Evolutionary conservation across 2,113 vertebrate species (phyloP).

Genomic region (Helogale parvula): DNA sequence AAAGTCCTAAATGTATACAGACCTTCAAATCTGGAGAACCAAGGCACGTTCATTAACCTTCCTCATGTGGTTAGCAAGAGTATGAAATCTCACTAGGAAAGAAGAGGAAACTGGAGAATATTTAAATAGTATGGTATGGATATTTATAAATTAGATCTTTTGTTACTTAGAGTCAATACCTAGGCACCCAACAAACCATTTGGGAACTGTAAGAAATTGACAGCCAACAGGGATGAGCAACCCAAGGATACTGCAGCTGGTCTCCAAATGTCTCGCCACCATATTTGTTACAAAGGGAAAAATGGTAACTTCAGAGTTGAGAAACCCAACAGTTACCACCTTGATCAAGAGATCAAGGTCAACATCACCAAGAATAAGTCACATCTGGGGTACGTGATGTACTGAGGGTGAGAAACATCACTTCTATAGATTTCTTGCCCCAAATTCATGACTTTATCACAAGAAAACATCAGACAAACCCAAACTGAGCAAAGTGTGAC

Average conservation of each 20-base stretch:
- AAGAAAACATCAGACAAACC: not conserved
- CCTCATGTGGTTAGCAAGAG: not conserved
- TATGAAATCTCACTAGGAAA: not conserved
- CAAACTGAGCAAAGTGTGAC: not conserved
- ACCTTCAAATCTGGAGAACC: not conserved
- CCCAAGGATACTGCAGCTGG: not conserved
- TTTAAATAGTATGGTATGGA: not conserved
- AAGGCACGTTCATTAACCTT: not conserved
- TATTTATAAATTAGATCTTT: not conserved
- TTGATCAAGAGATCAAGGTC: not conserved
- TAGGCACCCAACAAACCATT: not conserved
- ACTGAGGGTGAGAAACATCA: not conserved
- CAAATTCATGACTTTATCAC: not conserved
- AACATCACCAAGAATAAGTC: not conserved
- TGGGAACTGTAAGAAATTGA: not conserved
- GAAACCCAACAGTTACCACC: not conserved
- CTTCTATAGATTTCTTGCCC: not conserved
- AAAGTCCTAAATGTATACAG: not conserved
- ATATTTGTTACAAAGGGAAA: not conserved
- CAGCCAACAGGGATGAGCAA: not conserved
- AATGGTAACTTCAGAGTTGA: not conserved
- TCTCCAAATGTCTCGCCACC: not conserved
- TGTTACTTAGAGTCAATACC: not conserved
- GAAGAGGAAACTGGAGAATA: not conserved
- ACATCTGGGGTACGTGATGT: not conserved